phyloP scores from a whole-genome alignment of 2,113 vertebrate species.

The Mellivora capensis region DNA sequence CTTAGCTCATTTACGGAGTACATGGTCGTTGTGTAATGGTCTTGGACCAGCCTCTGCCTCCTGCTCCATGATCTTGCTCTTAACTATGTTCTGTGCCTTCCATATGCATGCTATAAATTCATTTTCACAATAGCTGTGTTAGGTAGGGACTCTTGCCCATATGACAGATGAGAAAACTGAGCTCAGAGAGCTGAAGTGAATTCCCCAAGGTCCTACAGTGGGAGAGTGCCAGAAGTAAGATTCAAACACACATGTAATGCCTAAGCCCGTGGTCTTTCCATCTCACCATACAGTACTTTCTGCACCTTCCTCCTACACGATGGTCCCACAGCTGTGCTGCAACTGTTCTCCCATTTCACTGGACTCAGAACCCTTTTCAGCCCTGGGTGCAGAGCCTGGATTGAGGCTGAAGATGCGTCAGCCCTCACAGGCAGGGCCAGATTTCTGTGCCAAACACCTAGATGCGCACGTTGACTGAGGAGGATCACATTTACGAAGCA shows the following conservation, averaged over 20 bases:
- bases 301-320: background rate
- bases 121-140: background rate
- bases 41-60: background rate
- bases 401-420: background rate
- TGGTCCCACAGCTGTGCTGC: background rate
- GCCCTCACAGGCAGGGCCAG: background rate
- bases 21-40: accelerated
- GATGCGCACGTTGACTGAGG: background rate
- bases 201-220: background rate
- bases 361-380: background rate
- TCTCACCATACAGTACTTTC: background rate
- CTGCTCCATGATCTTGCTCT: background rate
- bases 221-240: background rate
- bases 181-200: background rate
- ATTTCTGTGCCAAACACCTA: background rate
- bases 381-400: background rate
- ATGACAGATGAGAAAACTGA: background rate
- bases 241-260: background rate
- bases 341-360: background rate
- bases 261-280: background rate
- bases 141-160: background rate
- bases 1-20: background rate
- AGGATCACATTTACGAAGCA: background rate
- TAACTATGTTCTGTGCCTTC: background rate
- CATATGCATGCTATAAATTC: background rate